Percentiles rank a stretch among this genome's conserved stretches.
phyloP scores from a whole-genome alignment of 37 sponge, comb jelly and placozoan genomes.

The Aplysina aerophoba region DNA sequence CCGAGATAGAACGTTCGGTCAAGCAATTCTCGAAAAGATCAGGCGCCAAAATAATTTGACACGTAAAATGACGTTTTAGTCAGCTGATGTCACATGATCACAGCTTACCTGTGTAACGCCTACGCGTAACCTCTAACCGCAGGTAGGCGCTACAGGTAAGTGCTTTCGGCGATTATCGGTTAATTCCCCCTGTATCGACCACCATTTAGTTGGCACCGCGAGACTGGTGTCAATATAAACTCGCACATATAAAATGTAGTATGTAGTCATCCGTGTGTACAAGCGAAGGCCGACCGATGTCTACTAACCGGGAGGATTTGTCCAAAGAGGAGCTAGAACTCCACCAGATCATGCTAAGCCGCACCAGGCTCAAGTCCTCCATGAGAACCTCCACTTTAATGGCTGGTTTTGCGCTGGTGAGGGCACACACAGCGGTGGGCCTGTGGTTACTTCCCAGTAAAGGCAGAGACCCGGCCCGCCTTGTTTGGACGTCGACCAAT shows the following conservation, averaged over 20 bases:
- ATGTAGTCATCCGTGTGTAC: neutral
- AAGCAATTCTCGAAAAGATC: neutral
- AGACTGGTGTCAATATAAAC: too few relatives aligned
- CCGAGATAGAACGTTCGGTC: neutral
- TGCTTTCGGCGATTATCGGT: too few relatives aligned
- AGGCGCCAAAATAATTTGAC: slow-evolving; percentile 2
- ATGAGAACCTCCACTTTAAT: slow-evolving; percentile 74
- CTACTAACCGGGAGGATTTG: neutral
- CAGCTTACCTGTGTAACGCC: neutral
- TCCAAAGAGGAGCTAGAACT: slow-evolving; percentile 61
- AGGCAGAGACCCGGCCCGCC: neutral
- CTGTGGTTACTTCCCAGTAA: neutral
- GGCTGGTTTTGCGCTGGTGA: slow-evolving; percentile 82
- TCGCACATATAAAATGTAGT: neutral
- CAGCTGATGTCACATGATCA: neutral
- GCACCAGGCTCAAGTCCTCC: slow-evolving; percentile 68
- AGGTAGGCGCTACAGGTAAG: too few relatives aligned
- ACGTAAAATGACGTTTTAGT: neutral
- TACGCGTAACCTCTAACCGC: neutral
- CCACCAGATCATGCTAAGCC: slow-evolving; percentile 57
- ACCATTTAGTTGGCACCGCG: too few relatives aligned
- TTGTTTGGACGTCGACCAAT: too few relatives aligned
- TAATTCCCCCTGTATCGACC: too few relatives aligned
- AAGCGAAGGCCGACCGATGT: neutral
- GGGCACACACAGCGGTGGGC: too few relatives aligned